Percentiles rank a stretch among this genome's conserved stretches.
Evolutionary conservation across 2,113 vertebrate genomes (phyloP).

Genomic region (Nymphicus hollandicus): DNA sequence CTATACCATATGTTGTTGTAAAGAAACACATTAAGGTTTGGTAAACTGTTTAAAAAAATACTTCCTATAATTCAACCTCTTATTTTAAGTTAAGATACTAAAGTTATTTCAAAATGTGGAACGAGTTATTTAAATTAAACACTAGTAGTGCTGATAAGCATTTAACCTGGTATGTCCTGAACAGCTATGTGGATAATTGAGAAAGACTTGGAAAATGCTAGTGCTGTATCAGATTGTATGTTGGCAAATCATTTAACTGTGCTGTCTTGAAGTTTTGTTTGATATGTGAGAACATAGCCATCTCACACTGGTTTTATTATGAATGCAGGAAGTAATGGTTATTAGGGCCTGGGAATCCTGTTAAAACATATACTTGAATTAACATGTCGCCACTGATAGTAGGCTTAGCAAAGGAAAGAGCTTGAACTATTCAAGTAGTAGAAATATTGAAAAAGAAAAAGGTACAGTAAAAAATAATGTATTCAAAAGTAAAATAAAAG

Average conservation of each 20-base stretch:
- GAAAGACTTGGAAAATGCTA: background rate
- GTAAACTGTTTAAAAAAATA: slow-evolving; percentile 19
- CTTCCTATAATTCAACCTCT: background rate
- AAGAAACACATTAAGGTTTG: slow-evolving; percentile 14
- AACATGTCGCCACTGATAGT: slow-evolving; percentile 1
- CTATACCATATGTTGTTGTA: slow-evolving; percentile 57
- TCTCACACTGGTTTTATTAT: slow-evolving; percentile 47
- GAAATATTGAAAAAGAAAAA: background rate
- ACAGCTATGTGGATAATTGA: background rate
- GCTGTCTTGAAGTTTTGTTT: slow-evolving; percentile 37
- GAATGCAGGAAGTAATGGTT: slow-evolving; percentile 54
- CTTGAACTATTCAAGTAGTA: background rate
- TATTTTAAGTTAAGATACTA: background rate
- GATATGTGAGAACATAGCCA: slow-evolving; percentile 41
- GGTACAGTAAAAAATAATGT: background rate
- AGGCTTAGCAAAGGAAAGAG: background rate
- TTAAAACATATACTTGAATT: slow-evolving; percentile 32
- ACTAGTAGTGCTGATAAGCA: background rate
- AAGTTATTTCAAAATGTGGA: background rate
- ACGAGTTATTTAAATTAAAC: background rate
- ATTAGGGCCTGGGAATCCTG: slow-evolving; percentile 35
- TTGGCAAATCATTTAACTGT: slow-evolving; percentile 25
- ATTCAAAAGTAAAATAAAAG: background rate
- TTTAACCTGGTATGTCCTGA: background rate
- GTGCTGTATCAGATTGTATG: background rate